These are phyloP conservation scores for Leptestheria dahalacensis DNA, from an alignment of 1,140 invertebrate species.

Conservation along the genomic window DNA sequence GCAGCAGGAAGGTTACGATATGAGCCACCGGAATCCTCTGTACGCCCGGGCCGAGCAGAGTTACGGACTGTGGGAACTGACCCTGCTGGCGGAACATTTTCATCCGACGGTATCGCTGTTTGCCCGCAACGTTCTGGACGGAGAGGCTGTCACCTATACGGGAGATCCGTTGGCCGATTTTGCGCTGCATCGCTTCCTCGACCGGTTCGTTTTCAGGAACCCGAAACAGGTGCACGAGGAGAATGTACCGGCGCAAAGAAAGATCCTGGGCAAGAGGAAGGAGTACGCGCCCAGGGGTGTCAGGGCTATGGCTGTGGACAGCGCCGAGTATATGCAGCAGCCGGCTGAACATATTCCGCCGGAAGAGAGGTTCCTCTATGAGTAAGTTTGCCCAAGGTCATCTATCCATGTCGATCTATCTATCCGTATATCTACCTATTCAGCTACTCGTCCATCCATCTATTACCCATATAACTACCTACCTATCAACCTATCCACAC, in stretches of 20 bases:
- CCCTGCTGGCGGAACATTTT: slow-evolving; percentile 7
- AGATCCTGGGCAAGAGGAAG: slow-evolving; percentile 19
- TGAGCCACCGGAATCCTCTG: slow-evolving; percentile 8
- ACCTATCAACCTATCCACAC: no score
- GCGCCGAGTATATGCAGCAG: slow-evolving; percentile 48
- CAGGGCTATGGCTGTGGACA: slow-evolving; percentile 45
- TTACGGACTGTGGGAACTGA: slow-evolving; percentile 4
- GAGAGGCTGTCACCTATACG: slow-evolving; percentile 58
- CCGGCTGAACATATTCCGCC: slow-evolving; percentile 53
- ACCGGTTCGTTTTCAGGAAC: slow-evolving; percentile 91
- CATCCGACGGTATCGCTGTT: slow-evolving; percentile 43
- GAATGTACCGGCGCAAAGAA: slow-evolving; percentile 11
- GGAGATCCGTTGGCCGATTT: slow-evolving; percentile 90
- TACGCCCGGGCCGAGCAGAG: slow-evolving; percentile 11
- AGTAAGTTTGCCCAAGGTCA: no score
- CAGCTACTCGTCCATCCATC: no score
- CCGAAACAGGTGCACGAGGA: slow-evolving; percentile 45
- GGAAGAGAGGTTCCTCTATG: slow-evolving; percentile 65
- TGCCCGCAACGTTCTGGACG: slow-evolving; percentile 60
- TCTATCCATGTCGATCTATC: no score
- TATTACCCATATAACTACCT: no score
- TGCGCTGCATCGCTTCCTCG: slow-evolving; percentile 71
- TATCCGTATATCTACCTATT: no score
- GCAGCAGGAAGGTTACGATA: slow-evolving; percentile 10
- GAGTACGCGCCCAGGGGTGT: slow-evolving; percentile 37